phyloP scores from a whole-genome alignment of 2,797 vertebrate species.

The Kryptolebias ocellatus region DNA sequence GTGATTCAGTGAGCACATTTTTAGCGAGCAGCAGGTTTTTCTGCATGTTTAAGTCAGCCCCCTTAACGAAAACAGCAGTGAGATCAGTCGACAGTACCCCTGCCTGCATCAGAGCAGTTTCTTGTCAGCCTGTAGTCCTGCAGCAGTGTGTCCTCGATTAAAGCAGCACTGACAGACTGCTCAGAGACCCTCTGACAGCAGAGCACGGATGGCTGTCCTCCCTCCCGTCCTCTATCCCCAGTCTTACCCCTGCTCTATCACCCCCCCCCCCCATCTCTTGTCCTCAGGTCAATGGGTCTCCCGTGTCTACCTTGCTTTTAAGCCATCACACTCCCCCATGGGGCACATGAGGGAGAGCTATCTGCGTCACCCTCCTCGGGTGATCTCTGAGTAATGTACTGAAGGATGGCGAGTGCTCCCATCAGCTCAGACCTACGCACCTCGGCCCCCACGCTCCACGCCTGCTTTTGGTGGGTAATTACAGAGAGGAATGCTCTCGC shows the following conservation, averaged over 20 bases:
- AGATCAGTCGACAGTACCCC: not conserved
- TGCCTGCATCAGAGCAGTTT: not conserved
- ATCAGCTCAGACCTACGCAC: conserved; percentile 56
- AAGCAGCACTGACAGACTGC: conserved; percentile 90
- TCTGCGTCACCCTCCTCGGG: conserved; percentile 69
- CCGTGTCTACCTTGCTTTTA: conserved; percentile 76
- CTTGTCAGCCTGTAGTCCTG: not conserved
- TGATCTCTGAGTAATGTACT: conserved; percentile 71
- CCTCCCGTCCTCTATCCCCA: conserved; percentile 72
- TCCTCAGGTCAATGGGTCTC: conserved; percentile 81
- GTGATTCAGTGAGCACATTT: not conserved
- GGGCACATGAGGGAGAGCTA: conserved; percentile 76
- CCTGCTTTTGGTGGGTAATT: conserved; percentile 68
- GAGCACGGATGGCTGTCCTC: conserved; percentile 18
- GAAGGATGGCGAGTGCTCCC: conserved; percentile 65
- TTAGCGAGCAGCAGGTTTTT: not conserved
- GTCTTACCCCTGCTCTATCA: conserved; percentile 66
- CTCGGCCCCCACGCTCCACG: conserved; percentile 10
- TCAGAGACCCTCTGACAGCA: conserved; percentile 84
- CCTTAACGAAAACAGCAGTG: not conserved
- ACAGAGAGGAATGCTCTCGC: conserved; percentile 42
- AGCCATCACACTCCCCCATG: conserved; percentile 73
- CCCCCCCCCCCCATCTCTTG: conserved; percentile 69
- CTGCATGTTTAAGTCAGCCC: not conserved
- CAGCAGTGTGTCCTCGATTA: conserved; percentile 88